Percentiles rank a stretch among this genome's conserved stretches.
Evolutionary conservation across 2,888 invertebrate genomes (phyloP).

Genomic region (Eudasyphora cyanicolor): DNA sequence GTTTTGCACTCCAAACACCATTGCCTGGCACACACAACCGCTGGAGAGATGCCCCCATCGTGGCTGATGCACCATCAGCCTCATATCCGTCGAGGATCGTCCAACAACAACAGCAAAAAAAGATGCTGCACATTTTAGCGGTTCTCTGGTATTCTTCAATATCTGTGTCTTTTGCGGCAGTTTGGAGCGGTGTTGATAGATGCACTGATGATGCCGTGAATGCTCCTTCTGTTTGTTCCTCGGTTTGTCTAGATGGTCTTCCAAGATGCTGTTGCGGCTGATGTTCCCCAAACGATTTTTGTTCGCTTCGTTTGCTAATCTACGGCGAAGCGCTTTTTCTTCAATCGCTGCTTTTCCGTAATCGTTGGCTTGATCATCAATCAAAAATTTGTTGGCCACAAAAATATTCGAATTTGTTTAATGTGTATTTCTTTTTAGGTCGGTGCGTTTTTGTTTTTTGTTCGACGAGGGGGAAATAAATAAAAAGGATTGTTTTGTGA

Average conservation of each 20-base stretch:
- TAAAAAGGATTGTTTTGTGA: background rate
- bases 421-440: background rate
- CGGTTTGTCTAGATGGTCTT: background rate
- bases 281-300: slow-evolving; percentile 44
- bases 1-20: slow-evolving; percentile 67
- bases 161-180: background rate
- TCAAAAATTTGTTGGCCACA: slow-evolving; percentile 54
- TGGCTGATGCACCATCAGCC: slow-evolving; percentile 27
- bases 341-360: slow-evolving; percentile 14
- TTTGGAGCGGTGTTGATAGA: background rate
- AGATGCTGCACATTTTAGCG: background rate
- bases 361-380: slow-evolving; percentile 58
- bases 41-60: no score
- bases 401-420: slow-evolving; percentile 39
- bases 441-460: background rate
- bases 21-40: slow-evolving; percentile 18
- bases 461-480: background rate
- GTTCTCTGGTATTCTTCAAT: background rate
- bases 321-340: slow-evolving; percentile 25
- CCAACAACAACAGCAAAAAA: background rate
- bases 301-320: background rate
- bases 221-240: slow-evolving; percentile 6
- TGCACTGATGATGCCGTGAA: background rate
- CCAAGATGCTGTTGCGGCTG: slow-evolving; percentile 43
- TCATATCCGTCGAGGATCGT: background rate